Conservation (phyloP, 2,113 vertebrate species). For the Abramis brama region DNA sequence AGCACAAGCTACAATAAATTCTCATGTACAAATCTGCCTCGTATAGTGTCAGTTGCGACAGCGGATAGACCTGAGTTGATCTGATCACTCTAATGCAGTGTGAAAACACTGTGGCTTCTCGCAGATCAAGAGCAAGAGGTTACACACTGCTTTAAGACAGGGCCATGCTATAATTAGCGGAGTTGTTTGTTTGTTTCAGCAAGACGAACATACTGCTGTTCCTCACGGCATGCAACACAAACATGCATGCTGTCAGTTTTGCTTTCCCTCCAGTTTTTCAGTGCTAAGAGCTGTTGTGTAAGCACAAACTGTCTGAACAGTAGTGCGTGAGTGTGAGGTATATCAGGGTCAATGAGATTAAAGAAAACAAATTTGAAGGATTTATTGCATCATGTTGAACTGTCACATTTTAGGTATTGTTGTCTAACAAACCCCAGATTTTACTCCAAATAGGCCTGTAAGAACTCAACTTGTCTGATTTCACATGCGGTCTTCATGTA, state of each 20-base stretch:
- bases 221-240: conserved; percentile 5
- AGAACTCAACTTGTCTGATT: not conserved
- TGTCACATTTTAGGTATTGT: not conserved
- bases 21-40: not conserved
- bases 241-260: conserved; percentile 28
- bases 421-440: not conserved
- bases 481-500: not conserved
- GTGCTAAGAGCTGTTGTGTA: not conserved
- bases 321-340: not conserved
- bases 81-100: conserved; percentile 1
- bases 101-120: conserved; percentile 8
- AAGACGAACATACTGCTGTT: conserved; percentile 5
- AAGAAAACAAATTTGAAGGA: not conserved
- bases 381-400: not conserved
- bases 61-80: not conserved
- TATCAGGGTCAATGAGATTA: not conserved
- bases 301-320: conserved; percentile 3
- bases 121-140: conserved; percentile 29
- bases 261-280: not conserved
- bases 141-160: not conserved
- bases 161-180: not conserved
- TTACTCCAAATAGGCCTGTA: not conserved
- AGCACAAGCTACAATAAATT: not conserved
- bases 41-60: not conserved
- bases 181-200: conserved; percentile 31